Percentiles rank a stretch among this genome's conserved stretches.
Evolutionary conservation across 2,113 vertebrate genomes (phyloP).

Genomic region (Lycaon pictus): DNA sequence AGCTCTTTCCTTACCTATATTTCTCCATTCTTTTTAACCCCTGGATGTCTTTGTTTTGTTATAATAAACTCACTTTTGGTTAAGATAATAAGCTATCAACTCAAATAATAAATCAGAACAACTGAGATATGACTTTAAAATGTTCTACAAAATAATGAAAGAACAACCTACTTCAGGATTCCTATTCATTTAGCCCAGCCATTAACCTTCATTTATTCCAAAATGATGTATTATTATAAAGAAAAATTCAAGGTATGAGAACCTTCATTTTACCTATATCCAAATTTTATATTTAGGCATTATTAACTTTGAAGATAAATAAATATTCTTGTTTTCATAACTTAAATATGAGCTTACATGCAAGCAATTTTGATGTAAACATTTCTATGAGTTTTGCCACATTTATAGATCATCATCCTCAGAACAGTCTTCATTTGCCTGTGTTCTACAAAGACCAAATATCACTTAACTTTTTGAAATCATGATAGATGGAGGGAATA

Average conservation of each 20-base stretch:
- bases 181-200: not conserved
- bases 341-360: constrained; percentile 59
- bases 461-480: constrained; percentile 68
- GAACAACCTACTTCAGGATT: not conserved
- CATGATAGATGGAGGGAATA: constrained; percentile 5
- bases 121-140: not conserved
- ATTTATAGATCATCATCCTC: not conserved
- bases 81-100: constrained; percentile 19
- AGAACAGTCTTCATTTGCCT: constrained; percentile 53
- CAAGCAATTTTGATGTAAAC: not conserved
- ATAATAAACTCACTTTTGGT: constrained; percentile 28
- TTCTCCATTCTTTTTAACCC: constrained; percentile 43
- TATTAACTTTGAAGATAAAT: constrained; percentile 58
- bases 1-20: not conserved
- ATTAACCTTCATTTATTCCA: not conserved
- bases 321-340: constrained; percentile 51
- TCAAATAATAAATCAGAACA: constrained; percentile 49
- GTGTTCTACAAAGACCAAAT: constrained; percentile 67
- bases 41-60: not conserved
- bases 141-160: constrained; percentile 24
- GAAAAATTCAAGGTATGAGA: constrained; percentile 17
- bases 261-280: constrained; percentile 58
- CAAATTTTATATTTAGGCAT: not conserved
- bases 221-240: not conserved
- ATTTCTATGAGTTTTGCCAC: constrained; percentile 45